Conservation (phyloP, 2,113 vertebrate species). For the Raja brachyura region DNA sequence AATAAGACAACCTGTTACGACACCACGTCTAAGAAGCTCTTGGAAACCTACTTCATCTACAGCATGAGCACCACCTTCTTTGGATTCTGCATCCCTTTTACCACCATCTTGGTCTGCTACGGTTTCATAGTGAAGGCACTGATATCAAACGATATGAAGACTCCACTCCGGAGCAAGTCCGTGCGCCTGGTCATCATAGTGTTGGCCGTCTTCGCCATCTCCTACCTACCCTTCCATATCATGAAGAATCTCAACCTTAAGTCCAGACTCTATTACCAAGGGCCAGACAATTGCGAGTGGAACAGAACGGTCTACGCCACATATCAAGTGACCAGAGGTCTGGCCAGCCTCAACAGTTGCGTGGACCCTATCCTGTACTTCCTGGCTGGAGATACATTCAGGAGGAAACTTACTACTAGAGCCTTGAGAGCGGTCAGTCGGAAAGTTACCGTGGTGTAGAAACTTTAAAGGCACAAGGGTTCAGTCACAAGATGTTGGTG, state of each 20-base stretch:
- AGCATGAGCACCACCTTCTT: slow-evolving; percentile 91
- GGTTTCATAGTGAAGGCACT: slow-evolving; percentile 87
- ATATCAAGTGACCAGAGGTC: slow-evolving; percentile 92
- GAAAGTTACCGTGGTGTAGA: slow-evolving; percentile 68
- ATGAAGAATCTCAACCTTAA: slow-evolving; percentile 98
- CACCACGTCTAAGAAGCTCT: slow-evolving; percentile 78
- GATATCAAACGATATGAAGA: slow-evolving; percentile 87
- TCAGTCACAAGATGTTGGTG: not conserved
- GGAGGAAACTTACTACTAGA: slow-evolving; percentile 78
- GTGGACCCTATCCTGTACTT: slow-evolving; percentile 96
- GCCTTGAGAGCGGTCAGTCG: slow-evolving; percentile 73
- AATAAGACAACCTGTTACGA: slow-evolving; percentile 72
- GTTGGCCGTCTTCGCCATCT: slow-evolving; percentile 84
- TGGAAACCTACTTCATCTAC: slow-evolving; percentile 89
- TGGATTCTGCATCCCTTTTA: slow-evolving; percentile 91
- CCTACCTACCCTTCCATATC: slow-evolving; percentile 94
- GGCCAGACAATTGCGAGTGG: slow-evolving; percentile 86
- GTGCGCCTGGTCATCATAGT: slow-evolving; percentile 98
- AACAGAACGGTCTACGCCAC: slow-evolving; percentile 94
- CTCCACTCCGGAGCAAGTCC: slow-evolving; percentile 82
- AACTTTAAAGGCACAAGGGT: slow-evolving; percentile 69
- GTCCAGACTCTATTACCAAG: slow-evolving; percentile 89
- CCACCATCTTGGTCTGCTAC: slow-evolving; percentile 89
- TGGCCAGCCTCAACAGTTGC: slow-evolving; percentile 96
- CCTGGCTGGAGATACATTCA: slow-evolving; percentile 88